Evolutionary conservation across 2,888 invertebrate species (phyloP), one percentile per base, ranked within the genome.

Genomic region (Nomada lathburiana): DNA sequence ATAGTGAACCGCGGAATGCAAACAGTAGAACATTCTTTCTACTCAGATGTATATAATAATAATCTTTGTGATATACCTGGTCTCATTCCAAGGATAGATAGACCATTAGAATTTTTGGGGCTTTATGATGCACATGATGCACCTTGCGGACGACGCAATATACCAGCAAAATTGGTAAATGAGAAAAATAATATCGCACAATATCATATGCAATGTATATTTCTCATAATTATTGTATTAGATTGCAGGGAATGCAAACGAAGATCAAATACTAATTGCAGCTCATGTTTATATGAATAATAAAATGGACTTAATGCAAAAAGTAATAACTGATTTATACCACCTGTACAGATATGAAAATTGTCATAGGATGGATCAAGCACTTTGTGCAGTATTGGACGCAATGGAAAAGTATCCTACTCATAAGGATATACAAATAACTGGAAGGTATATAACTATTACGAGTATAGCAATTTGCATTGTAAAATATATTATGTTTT

Each of bases 401-500:
- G 98, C 98, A 0, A 98, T 99, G 98, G 97, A 97, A 88, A 95
- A 96, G 89, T 98, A 99, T 94, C 95, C 97, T 13, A 95, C 95
- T 78, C 98, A 98, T 89, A 97, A 97, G 92, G 97, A 98, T 90
- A 97, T 99, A 90, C 99, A 99, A 94, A 98, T 99, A 90, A 97
- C 97, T 68, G 97, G 97, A 94, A 97, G 97, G 97, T 97, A 94
- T 89, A 82, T n/a, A 67, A 80, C 67, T 79, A 63, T 78, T 44
- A 18, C 60, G 53, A 69, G 29, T 42, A 60, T n/a, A 23, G 55
- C 62, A 64, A n/a, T 52, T 59, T 55, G 20, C 42, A 52, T 59
- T 29, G 11, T 23, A 26, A 42, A 55, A 44, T 53, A n/a, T 47
- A 23, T 68, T 29, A 62, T 60, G 53, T 44, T 44, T 52, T 55